Evolutionary conservation across 1,140 invertebrate genomes (phyloP), one percentile per base, ranked within the genome.

Genomic region (Drosophila orosa): DNA sequence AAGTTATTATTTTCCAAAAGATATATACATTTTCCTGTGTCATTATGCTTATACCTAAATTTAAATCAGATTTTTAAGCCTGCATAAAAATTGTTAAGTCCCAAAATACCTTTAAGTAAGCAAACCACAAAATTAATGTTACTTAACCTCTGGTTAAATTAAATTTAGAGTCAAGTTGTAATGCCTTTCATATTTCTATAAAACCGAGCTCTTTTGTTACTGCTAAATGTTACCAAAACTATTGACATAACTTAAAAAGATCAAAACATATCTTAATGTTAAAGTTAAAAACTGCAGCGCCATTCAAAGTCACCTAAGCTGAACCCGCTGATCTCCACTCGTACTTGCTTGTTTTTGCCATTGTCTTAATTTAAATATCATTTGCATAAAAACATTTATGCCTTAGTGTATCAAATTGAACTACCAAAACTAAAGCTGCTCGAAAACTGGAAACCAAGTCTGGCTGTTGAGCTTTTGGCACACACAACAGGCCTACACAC

Each of bases 331-430:
- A 12, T 29, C 31, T 40, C 17, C 19, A 39, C 48, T 78, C 67
- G 66, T 68, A 86, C 61, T 81, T 86, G 68, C 63, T 78, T 69
- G 74, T 57, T 61, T 66, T 68, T 63, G 62, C 33, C 57, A 86
- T 75, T 86, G 79, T 55, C 74, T 85, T 65, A 57, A 71, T 72
- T 85, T 68, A 87, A 82, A 87, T 87, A 66, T 77, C 10, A 86
- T 86, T 86, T 87, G 83, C 83, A 86, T 86, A 89, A 69, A 52
- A 63, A 83, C 76, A 83, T 86, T 80, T 76, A 72, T 56, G 74
- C 55, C 56, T 78, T 68, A 86, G 68, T 76, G 68, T 82, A 87
- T 87, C 83, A 66, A 78, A 79, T 74, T 79, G 71, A 86, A 82
- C 71, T 76, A 74, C 61, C 74, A 59, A 58, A 71, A 47, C 24